Conservation (phyloP, 1,140 invertebrate species). For the Ptiloglossa arizonensis region DNA sequence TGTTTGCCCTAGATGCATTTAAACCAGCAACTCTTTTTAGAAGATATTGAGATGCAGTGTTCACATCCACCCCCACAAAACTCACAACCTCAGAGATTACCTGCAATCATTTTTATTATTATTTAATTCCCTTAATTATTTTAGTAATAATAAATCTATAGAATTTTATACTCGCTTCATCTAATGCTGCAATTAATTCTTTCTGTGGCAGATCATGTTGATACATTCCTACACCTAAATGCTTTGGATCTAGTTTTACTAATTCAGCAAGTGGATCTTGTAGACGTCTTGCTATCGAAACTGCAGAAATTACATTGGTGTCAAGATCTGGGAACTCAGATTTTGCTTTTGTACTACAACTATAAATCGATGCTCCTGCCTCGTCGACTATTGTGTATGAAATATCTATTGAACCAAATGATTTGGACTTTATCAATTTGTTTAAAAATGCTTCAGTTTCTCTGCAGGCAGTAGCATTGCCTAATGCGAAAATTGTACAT, state of each 20-base stretch:
- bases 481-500: conserved; percentile 90
- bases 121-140: not conserved
- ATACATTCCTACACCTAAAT: conserved; percentile 95
- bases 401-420: conserved; percentile 83
- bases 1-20: conserved; percentile 87
- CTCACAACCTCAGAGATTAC: conserved; percentile 82
- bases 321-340: conserved; percentile 93
- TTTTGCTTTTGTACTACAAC: conserved; percentile 90
- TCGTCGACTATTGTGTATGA: conserved; percentile 93
- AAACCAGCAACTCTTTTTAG: conserved; percentile 92
- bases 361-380: conserved; percentile 94
- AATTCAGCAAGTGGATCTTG: conserved; percentile 95
- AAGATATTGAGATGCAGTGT: conserved; percentile 90
- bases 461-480: conserved; percentile 94
- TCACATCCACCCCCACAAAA: conserved; percentile 95
- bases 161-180: conserved; percentile 81
- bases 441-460: conserved; percentile 91
- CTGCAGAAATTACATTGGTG: conserved; percentile 79
- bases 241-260: conserved; percentile 95
- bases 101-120: conserved; percentile 30
- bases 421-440: conserved; percentile 83
- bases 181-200: conserved; percentile 87
- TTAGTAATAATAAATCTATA: not conserved
- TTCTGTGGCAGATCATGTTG: conserved; percentile 94
- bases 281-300: conserved; percentile 92